Evolutionary conservation across 2,797 vertebrate genomes (phyloP), one percentile per base, ranked within the genome.

Genomic region (Cossypha niveicapilla): DNA sequence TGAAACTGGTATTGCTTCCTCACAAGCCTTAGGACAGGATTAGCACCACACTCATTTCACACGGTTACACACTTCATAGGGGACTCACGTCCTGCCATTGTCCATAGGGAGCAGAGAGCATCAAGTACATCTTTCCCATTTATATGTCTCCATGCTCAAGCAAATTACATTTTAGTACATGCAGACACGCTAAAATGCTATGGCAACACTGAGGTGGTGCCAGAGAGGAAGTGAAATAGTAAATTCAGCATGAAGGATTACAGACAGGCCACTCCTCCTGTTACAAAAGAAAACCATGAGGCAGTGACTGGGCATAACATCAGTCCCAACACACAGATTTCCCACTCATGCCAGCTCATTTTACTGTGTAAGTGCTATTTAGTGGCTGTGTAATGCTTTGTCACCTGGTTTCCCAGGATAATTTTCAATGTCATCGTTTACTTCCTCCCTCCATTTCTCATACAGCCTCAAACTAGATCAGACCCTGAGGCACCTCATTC

Each of bases 201-300:
- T 6, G 13, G 51, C 51, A 88, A 76, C 60, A 39, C 25, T 32
- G 23, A 70, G 12, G 24, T 50, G 71, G 39, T 87, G 44, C 82
- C 62, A 80, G 2, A 22, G 30, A 88, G 82, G 65, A 95, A 88
- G 23, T n/a, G 24, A 92, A 94, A 61, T 58, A 90, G 73, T 84
- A 90, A 94, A 92, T 61, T 61, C 61, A 65, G 30, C 6, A 4
- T 86, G 71, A 90, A 61, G 53, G 44, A 87, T 89, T 93, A 95
- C 48, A 79, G n/a, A 32, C 10, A 65, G 51, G 18, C 67, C 2
- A 3, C 44, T 92, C 47, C 58, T 77, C 15, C 35, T 63, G 34
- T 70, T 78, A 68, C 39, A 72, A 83, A 92, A 90, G 60, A 87
- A 60, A 94, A 78, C 32, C 42, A 47, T 0, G 7, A 42, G 44